Conservation (phyloP, 2,797 vertebrate species). For the Sebastes baramenuke region DNA sequence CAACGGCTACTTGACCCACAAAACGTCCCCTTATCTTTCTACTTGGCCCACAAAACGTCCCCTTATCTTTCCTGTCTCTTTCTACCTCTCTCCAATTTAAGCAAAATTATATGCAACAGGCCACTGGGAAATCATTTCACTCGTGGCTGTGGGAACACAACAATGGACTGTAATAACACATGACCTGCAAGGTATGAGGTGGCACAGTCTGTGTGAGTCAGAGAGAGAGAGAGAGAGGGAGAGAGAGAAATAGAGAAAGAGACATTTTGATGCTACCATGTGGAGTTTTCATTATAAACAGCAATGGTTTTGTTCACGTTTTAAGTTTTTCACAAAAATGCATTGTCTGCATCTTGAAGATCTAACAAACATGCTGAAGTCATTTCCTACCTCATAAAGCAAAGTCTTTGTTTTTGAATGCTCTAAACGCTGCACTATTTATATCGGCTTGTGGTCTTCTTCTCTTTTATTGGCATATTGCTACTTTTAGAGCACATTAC, state of each 20-base stretch:
- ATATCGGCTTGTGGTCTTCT: not conserved
- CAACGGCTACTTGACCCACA: not conserved
- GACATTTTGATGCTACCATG: not conserved
- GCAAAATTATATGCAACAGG: conserved; percentile 27
- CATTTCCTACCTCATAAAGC: conserved; percentile 2
- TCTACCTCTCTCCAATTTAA: conserved; percentile 16
- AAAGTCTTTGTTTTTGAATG: not conserved
- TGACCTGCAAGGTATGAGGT: conserved; percentile 41
- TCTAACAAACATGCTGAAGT: not conserved
- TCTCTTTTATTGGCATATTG: not conserved
- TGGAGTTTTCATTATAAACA: conserved; percentile 20
- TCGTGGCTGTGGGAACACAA: conserved; percentile 22
- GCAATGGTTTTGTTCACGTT: not conserved
- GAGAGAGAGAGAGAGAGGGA: not conserved
- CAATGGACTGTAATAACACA: conserved; percentile 43
- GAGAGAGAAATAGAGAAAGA: not conserved
- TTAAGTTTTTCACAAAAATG: not conserved
- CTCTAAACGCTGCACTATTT: not conserved
- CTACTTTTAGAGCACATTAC: conserved; percentile 7
- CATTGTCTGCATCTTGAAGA: not conserved
- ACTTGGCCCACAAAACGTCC: not conserved
- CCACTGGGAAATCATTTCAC: conserved; percentile 44
- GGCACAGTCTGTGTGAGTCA: not conserved
- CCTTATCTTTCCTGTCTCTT: not conserved
- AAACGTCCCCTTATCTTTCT: not conserved